These are phyloP conservation scores for Phocides pigmalion DNA, from an alignment of 1,140 invertebrate genomes.

Conservation along the genomic window DNA sequence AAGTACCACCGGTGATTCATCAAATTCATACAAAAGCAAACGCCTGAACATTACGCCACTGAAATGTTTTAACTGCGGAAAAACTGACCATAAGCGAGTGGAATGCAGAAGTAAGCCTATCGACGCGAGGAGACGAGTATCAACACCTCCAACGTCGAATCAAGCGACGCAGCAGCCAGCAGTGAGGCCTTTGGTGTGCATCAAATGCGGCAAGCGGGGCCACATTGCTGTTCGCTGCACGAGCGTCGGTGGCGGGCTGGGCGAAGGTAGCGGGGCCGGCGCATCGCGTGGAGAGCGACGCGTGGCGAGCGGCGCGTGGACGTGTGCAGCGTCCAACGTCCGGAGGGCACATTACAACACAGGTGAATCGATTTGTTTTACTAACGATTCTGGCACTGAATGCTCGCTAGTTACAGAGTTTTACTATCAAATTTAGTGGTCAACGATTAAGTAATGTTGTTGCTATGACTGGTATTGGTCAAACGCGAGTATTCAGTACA, in stretches of 20 bases:
- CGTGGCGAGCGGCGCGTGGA: slow-evolving; percentile 22
- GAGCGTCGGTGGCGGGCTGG: neutral
- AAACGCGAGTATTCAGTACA: slow-evolving; percentile 30
- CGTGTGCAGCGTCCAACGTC: slow-evolving; percentile 6
- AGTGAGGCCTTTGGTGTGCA: slow-evolving; percentile 18
- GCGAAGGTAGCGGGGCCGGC: neutral
- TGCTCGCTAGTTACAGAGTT: slow-evolving; percentile 28
- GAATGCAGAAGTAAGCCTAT: slow-evolving; percentile 30
- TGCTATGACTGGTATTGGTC: slow-evolving; percentile 38
- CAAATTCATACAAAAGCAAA: slow-evolving; percentile 16
- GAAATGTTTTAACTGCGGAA: slow-evolving; percentile 39
- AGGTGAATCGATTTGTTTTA: slow-evolving; percentile 22
- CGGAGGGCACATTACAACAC: slow-evolving; percentile 17
- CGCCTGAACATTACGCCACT: slow-evolving; percentile 7
- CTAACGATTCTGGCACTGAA: slow-evolving; percentile 28
- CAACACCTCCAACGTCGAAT: slow-evolving; percentile 9
- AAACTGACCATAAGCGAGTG: slow-evolving; percentile 30
- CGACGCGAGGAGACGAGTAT: neutral
- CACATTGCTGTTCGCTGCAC: slow-evolving; percentile 1
- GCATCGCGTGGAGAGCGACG: too few relatives aligned
- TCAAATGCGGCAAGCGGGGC: slow-evolving; percentile 15
- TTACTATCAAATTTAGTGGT: slow-evolving; percentile 34
- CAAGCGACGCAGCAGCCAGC: slow-evolving; percentile 23
- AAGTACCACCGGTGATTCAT: too few relatives aligned
- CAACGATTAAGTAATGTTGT: slow-evolving; percentile 35